These are phyloP conservation scores for Sphaeridia pumilis DNA, from an alignment of 2,888 invertebrate species.

Conservation along the genomic window DNA sequence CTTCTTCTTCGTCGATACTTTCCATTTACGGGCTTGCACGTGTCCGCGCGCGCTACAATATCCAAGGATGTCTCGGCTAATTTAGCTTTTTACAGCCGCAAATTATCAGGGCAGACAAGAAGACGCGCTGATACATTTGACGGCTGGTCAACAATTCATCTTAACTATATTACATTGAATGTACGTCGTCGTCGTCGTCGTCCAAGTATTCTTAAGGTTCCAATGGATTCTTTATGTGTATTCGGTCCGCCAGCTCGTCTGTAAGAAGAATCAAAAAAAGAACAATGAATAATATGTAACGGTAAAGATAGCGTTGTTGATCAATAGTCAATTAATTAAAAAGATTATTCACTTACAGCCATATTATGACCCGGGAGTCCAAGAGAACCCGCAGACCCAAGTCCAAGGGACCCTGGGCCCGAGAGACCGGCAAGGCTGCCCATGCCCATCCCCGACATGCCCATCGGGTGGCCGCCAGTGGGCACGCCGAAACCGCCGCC, in stretches of 20 bases:
- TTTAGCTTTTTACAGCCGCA: too few relatives aligned
- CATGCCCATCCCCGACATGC: slow-evolving; percentile 36
- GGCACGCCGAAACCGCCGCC: slow-evolving; percentile 37
- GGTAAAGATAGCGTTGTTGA: neutral
- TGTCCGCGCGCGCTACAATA: too few relatives aligned
- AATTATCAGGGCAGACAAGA: too few relatives aligned
- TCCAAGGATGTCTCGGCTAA: too few relatives aligned
- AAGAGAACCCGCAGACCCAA: slow-evolving; percentile 58
- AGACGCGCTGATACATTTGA: neutral
- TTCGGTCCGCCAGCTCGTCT: slow-evolving; percentile 86
- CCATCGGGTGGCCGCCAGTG: slow-evolving; percentile 46
- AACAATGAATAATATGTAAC: neutral
- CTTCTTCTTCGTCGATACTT: too few relatives aligned
- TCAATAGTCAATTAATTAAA: neutral
- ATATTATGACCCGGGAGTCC: slow-evolving; percentile 34
- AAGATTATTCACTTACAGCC: slow-evolving; percentile 26
- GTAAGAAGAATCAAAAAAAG: slow-evolving; percentile 41
- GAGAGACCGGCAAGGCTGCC: slow-evolving; percentile 33
- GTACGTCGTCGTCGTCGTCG: neutral
- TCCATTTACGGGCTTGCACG: too few relatives aligned
- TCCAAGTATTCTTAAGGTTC: neutral
- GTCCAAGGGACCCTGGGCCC: slow-evolving; percentile 43
- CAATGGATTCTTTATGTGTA: slow-evolving; percentile 59
- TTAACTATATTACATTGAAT: neutral
- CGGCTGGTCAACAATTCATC: neutral